Evolutionary conservation across 2,113 vertebrate genomes (phyloP), one percentile per base, ranked within the genome.

Genomic region (Natator depressus): DNA sequence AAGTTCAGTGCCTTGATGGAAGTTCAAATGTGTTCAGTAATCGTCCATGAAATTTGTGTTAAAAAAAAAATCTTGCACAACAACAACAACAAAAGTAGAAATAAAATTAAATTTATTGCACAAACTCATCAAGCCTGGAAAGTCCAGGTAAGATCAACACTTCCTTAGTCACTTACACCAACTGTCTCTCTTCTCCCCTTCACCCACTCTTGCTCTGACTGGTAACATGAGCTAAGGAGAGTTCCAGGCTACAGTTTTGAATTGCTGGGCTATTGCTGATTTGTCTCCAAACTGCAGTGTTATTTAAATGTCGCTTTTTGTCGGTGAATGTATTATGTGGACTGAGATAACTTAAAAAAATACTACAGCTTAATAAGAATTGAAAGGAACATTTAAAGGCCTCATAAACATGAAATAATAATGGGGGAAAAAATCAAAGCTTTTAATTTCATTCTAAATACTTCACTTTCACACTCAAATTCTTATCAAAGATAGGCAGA

Each of bases 401-500:
- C 75, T 87, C 49, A 84, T 69, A 86, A 62, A 91, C 31, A 86
- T 82, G 50, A 91, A 96, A 96, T 88, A 89, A 78, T 92, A 93
- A 95, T 93, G 90, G 91, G 92, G 94, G 59, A 89, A 75, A 29
- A 92, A 79, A 96, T 88, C 93, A 95, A 93, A 95, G 93, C 87
- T 89, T 95, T 91, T 94, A 90, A 95, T 95, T 95, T 95, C 83
- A 54, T 84, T 95, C 31, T 76, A 80, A 90, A 79, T 93, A 47
- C 89, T 93, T 96, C 55, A 31, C 72, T 93, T 59, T 89, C 86
- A 38, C 51, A 59, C 81, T 90, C n/a, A 96, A 97, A 90, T 91
- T 85, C 91, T 94, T 97, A 91, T 94, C 97, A 97, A 95, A 96
- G 97, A 84, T 85, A 89, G 89, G 83, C 92, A 96, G 94, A 95